These are phyloP conservation scores for Bombus haemorrhoidalis DNA, from an alignment of 1,140 invertebrate genomes.

Conservation along the genomic window DNA sequence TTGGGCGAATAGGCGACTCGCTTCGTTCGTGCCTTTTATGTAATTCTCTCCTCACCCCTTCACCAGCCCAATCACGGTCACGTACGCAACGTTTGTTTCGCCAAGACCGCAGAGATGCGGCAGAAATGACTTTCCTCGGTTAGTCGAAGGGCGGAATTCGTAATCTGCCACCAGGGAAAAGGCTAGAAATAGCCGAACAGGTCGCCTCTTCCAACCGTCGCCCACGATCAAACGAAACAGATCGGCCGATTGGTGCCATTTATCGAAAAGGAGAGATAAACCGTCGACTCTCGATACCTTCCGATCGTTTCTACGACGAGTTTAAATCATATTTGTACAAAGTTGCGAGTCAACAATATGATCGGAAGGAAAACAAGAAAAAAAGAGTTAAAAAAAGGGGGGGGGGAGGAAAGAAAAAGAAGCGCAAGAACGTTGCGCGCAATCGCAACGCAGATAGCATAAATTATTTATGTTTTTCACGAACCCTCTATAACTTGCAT, in stretches of 20 bases:
- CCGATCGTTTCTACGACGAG: neutral
- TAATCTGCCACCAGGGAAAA: conserved; percentile 5
- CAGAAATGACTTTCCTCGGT: conserved; percentile 33
- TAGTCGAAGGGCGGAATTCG: conserved; percentile 22
- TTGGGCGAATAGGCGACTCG: conserved; percentile 72
- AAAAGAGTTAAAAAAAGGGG: neutral
- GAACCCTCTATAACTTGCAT: neutral
- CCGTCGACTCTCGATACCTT: neutral
- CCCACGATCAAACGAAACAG: neutral
- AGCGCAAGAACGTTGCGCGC: neutral
- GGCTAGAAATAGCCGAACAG: neutral
- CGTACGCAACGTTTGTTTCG: conserved; percentile 56
- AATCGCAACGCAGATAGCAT: neutral
- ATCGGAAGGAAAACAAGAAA: neutral
- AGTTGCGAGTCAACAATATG: neutral
- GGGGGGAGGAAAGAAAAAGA: neutral
- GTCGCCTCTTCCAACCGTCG: neutral
- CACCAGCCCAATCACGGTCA: conserved; percentile 65
- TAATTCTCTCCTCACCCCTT: conserved; percentile 69
- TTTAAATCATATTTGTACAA: neutral
- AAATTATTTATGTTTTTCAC: neutral
- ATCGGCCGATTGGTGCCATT: neutral
- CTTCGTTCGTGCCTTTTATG: conserved; percentile 76
- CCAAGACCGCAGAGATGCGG: conserved; percentile 45
- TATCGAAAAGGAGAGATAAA: neutral